Percentiles rank a stretch among this genome's conserved stretches.
These are phyloP conservation scores for Branchipolynoe longqiensis DNA, from an alignment of 2,888 invertebrate genomes.

Conservation along the genomic window DNA sequence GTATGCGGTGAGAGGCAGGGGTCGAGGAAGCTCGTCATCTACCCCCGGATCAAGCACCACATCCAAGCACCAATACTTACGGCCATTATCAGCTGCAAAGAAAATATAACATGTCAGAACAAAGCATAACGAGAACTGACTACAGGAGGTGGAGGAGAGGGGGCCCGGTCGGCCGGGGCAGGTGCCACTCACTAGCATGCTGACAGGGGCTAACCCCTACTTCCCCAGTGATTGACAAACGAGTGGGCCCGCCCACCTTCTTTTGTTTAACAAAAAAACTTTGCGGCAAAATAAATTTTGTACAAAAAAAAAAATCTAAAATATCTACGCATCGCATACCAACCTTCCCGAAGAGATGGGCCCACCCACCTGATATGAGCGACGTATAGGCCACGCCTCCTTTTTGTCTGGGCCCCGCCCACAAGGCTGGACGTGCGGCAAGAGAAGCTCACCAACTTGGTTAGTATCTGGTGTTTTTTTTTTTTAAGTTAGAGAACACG, in stretches of 20 bases:
- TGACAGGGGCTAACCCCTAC: not conserved
- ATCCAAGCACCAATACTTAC: constrained; percentile 57
- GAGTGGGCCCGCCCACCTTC: not conserved
- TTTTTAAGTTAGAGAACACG: too few relatives aligned
- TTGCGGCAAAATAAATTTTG: too few relatives aligned
- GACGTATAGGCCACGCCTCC: not conserved
- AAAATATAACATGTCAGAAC: constrained; percentile 49
- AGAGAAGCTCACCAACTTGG: too few relatives aligned
- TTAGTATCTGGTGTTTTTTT: too few relatives aligned
- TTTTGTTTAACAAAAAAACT: too few relatives aligned
- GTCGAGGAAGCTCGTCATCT: constrained; percentile 11
- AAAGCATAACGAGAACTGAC: constrained; percentile 56
- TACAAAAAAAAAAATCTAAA: too few relatives aligned
- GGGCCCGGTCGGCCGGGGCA: not conserved
- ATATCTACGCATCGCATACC: too few relatives aligned
- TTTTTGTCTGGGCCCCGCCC: too few relatives aligned
- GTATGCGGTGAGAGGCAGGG: constrained; percentile 27
- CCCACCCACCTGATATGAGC: not conserved
- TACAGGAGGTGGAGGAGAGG: constrained; percentile 33
- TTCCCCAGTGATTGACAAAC: not conserved
- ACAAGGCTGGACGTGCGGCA: too few relatives aligned
- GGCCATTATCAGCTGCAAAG: constrained; percentile 47
- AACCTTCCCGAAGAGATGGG: not conserved
- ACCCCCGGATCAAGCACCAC: constrained; percentile 53
- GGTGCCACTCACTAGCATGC: too few relatives aligned